These are phyloP conservation scores for Acanthoscelides obtectus DNA, from an alignment of 2,888 invertebrate species.

Conservation along the genomic window DNA sequence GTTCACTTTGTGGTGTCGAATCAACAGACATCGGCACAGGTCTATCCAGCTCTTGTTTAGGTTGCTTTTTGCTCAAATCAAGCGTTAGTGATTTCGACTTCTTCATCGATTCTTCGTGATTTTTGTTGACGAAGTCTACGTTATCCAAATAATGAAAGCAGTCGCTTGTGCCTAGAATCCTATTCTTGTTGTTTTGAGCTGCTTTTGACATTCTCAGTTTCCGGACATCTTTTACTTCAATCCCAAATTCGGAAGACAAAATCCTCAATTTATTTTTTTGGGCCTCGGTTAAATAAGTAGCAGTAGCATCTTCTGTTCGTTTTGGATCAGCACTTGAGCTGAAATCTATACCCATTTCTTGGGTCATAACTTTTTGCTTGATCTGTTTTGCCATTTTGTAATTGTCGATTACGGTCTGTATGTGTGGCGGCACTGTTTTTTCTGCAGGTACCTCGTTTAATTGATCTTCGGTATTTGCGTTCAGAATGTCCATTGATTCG, in stretches of 20 bases:
- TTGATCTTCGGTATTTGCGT: constrained; percentile 50
- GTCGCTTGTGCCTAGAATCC: constrained; percentile 36
- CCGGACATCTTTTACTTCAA: constrained; percentile 20
- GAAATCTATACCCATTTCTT: constrained; percentile 47
- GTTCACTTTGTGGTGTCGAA: constrained; percentile 40
- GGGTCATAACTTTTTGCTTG: constrained; percentile 52
- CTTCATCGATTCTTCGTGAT: constrained; percentile 19
- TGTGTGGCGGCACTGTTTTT: constrained; percentile 7
- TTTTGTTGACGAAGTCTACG: constrained; percentile 32
- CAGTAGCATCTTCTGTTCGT: constrained; percentile 11
- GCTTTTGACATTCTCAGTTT: constrained; percentile 31
- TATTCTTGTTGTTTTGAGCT: constrained; percentile 33
- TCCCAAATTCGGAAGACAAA: constrained; percentile 57
- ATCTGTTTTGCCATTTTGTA: constrained; percentile 48
- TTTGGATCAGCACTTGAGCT: constrained; percentile 42
- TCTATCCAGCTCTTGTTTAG: constrained; percentile 6
- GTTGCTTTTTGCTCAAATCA: constrained; percentile 26
- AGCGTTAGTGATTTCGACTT: constrained; percentile 30
- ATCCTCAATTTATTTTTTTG: constrained; percentile 58
- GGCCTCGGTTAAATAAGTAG: constrained; percentile 55
- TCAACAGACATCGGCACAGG: constrained; percentile 44
- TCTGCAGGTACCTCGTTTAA: constrained; percentile 16
- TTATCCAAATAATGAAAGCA: constrained; percentile 34
- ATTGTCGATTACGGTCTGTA: constrained; percentile 39
- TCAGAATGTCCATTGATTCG: constrained; percentile 52